Conservation (phyloP, 2,888 invertebrate species). For the Acrobeloides nanus region DNA sequence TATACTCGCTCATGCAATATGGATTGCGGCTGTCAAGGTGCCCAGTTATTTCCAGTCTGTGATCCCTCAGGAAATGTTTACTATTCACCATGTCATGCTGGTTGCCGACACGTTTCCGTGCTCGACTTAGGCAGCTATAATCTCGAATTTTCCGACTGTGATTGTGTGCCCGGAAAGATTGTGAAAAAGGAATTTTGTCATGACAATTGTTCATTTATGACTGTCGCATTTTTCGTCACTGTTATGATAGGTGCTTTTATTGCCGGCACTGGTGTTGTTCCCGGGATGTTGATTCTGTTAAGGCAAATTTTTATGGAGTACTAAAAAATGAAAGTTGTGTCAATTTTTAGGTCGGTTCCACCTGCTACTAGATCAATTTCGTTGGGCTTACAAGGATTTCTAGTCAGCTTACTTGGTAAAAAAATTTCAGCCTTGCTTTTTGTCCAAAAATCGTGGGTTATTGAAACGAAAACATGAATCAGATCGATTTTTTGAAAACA, state of each 20-base stretch:
- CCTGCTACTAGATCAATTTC: conserved; percentile 44
- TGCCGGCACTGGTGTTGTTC: conserved; percentile 23
- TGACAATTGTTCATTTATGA: conserved; percentile 38
- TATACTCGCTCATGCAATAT: conserved; percentile 51
- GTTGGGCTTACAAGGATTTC: conserved; percentile 48
- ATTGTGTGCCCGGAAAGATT: conserved; percentile 35
- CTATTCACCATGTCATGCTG: conserved; percentile 55
- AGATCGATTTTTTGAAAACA: too few species aligned
- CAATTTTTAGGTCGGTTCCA: conserved; percentile 36
- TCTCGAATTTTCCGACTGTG: conserved; percentile 42
- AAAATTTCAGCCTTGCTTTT: too few species aligned
- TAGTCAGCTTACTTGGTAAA: conserved; percentile 41
- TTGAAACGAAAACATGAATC: too few species aligned
- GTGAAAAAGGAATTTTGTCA: conserved; percentile 44
- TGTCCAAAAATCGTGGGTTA: too few species aligned
- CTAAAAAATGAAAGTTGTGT: not conserved
- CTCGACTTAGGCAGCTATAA: conserved; percentile 18
- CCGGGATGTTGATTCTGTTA: conserved; percentile 17
- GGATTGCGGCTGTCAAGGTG: conserved; percentile 51
- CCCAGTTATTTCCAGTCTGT: conserved; percentile 54
- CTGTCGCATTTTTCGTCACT: conserved; percentile 40
- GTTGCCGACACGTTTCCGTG: conserved; percentile 41
- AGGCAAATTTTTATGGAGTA: not conserved
- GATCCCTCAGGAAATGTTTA: conserved; percentile 42
- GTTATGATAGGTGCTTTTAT: conserved; percentile 45